Evolutionary conservation across 2,888 invertebrate genomes (phyloP).

Genomic region (Stomorhina lunata): DNA sequence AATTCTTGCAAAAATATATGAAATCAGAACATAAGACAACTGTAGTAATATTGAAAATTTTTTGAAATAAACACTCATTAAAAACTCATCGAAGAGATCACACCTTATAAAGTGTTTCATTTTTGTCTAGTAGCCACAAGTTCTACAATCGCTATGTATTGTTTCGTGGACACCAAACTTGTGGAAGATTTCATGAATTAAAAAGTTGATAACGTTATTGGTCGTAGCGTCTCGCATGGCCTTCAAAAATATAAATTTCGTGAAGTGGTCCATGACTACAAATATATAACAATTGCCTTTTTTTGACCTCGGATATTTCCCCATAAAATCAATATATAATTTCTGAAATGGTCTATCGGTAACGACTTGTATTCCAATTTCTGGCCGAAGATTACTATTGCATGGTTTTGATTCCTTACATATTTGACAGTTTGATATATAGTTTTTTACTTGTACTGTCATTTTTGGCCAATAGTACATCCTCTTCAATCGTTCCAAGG

Average conservation of each 20-base stretch:
- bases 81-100: neutral
- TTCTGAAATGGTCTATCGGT: neutral
- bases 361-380: neutral
- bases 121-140: neutral
- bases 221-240: neutral
- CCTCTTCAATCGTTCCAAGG: neutral
- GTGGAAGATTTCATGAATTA: too few species aligned
- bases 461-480: constrained; percentile 42
- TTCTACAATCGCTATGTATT: neutral
- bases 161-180: too few species aligned
- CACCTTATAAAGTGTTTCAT: neutral
- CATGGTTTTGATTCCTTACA: constrained; percentile 36
- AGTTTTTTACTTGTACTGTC: constrained; percentile 5
- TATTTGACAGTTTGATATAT: neutral
- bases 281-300: too few species aligned
- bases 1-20: neutral
- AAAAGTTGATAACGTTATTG: too few species aligned
- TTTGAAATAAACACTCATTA: neutral
- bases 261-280: too few species aligned
- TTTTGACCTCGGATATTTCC: too few species aligned
- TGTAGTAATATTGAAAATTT: neutral
- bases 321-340: too few species aligned
- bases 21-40: neutral
- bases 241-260: neutral
- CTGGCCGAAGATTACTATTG: neutral